A percentile compares a stretch with the other conserved stretches of the same genome.
Evolutionary conservation across 2,888 invertebrate genomes (phyloP).

Genomic region (Nemotelus pantherinus): DNA sequence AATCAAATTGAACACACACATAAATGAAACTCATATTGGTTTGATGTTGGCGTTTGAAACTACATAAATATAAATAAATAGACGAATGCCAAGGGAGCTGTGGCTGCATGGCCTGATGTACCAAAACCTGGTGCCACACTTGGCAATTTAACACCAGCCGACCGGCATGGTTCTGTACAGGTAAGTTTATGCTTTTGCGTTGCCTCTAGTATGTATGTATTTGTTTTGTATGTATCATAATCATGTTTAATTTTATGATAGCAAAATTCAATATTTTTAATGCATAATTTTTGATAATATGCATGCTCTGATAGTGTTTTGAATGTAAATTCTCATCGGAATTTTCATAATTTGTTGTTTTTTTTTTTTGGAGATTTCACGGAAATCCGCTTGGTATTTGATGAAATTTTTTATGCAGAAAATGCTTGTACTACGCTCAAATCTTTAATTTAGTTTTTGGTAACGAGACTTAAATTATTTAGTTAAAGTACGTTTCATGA

Average conservation of each 20-base stretch:
- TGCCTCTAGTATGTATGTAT: not conserved
- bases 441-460: too few species aligned
- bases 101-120: constrained; percentile 85
- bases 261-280: not conserved
- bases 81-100: constrained; percentile 74
- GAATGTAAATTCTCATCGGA: too few species aligned
- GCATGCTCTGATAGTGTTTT: too few species aligned
- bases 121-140: constrained; percentile 81
- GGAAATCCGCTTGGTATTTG: too few species aligned
- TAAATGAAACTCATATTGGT: not conserved
- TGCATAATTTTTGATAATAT: not conserved
- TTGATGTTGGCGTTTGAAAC: not conserved
- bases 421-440: too few species aligned
- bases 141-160: constrained; percentile 91
- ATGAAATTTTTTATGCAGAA: too few species aligned
- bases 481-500: too few species aligned
- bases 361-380: too few species aligned
- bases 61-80: constrained; percentile 49
- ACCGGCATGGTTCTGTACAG: constrained; percentile 97
- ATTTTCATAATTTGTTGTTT: too few species aligned
- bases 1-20: constrained; percentile 11
- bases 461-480: too few species aligned
- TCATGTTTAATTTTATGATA: not conserved
- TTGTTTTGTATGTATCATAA: not conserved
- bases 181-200: constrained; percentile 68